Percentiles rank a stretch among this genome's conserved stretches.
These are phyloP conservation scores for Beris chalybata DNA, from an alignment of 2,888 invertebrate species.

Conservation along the genomic window DNA sequence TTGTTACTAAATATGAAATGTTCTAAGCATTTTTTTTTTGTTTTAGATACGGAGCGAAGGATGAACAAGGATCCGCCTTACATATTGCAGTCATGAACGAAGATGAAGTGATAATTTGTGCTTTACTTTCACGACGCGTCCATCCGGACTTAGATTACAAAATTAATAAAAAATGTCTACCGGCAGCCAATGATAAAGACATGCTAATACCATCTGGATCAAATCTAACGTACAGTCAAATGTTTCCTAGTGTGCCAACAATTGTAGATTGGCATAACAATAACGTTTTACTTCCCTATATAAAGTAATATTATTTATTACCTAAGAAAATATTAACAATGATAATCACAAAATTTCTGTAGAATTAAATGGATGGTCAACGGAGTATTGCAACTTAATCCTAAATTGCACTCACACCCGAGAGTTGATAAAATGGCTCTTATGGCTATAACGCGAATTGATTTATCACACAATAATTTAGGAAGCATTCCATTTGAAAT, in stretches of 20 bases:
- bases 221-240: slow-evolving; percentile 73
- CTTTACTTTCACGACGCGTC: slow-evolving; percentile 83
- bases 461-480: slow-evolving; percentile 88
- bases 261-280: slow-evolving; percentile 92
- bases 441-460: slow-evolving; percentile 91
- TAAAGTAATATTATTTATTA: slow-evolving; percentile 58
- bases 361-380: slow-evolving; percentile 79
- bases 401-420: slow-evolving; percentile 72
- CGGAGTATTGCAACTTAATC: slow-evolving; percentile 84
- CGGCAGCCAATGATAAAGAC: slow-evolving; percentile 57
- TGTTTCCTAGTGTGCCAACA: slow-evolving; percentile 82
- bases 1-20: too few relatives aligned
- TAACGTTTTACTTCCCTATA: slow-evolving; percentile 68
- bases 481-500: slow-evolving; percentile 77
- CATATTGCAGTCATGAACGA: slow-evolving; percentile 72
- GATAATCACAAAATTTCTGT: slow-evolving; percentile 31
- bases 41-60: slow-evolving; percentile 73
- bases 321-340: background rate
- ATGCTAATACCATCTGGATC: slow-evolving; percentile 60
- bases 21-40: too few relatives aligned
- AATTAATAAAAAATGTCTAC: slow-evolving; percentile 83
- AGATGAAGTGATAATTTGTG: slow-evolving; percentile 76
- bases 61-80: slow-evolving; percentile 83
- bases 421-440: slow-evolving; percentile 69
- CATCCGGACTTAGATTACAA: slow-evolving; percentile 91